Percentiles rank a stretch among this genome's conserved stretches.
Conservation (phyloP, 2,113 vertebrate species). For the Notarius lentiginosus region DNA sequence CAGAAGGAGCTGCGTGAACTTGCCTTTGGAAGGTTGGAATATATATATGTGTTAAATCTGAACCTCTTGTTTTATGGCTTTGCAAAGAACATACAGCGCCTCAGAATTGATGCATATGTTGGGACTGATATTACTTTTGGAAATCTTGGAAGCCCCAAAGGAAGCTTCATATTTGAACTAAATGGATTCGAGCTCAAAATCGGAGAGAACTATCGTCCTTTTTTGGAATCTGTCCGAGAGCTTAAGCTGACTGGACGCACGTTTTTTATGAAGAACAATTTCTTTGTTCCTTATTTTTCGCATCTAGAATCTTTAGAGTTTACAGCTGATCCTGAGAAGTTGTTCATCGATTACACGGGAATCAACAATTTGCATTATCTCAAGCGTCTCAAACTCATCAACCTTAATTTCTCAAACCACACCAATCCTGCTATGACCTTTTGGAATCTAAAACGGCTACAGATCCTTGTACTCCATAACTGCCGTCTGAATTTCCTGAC, state of each 20-base stretch:
- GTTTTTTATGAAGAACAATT: not conserved
- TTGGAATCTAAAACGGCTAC: constrained; percentile 47
- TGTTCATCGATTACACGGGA: not conserved
- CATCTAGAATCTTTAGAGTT: constrained; percentile 50
- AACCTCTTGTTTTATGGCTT: constrained; percentile 44
- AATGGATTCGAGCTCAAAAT: constrained; percentile 17
- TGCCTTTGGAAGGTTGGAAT: constrained; percentile 46
- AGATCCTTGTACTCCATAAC: constrained; percentile 47
- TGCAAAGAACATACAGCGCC: constrained; percentile 41
- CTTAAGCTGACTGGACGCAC: constrained; percentile 7
- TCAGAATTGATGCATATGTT: constrained; percentile 38
- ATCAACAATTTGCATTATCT: constrained; percentile 41
- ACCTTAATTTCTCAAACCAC: constrained; percentile 46
- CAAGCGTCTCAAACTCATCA: constrained; percentile 51
- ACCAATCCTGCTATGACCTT: constrained; percentile 30
- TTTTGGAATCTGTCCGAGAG: constrained; percentile 41
- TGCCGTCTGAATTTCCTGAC: constrained; percentile 49
- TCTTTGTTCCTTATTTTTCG: constrained; percentile 40
- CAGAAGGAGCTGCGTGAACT: constrained; percentile 41
- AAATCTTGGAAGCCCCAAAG: not conserved
- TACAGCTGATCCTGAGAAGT: constrained; percentile 12
- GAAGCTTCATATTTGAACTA: constrained; percentile 36
- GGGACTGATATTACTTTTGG: constrained; percentile 37
- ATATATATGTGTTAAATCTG: constrained; percentile 38
- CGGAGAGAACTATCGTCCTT: not conserved